Evolutionary conservation across 2,113 vertebrate species (phyloP).

Genomic region (Ursus arctos): DNA sequence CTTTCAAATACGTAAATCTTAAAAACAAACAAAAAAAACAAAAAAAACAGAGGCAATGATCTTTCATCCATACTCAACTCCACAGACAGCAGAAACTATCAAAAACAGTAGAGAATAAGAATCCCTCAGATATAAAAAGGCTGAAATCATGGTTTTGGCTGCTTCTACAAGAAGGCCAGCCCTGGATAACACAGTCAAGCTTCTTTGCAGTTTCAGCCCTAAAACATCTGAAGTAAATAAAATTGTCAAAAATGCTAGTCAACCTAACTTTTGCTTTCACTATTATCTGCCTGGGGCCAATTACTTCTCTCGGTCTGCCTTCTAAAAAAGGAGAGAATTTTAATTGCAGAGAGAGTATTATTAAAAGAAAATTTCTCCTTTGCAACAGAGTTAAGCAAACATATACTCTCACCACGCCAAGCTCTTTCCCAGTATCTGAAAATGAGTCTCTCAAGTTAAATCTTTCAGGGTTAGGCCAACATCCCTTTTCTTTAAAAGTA

Average conservation of each 20-base stretch:
- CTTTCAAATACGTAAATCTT: neutral
- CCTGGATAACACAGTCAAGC: neutral
- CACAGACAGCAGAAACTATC: neutral
- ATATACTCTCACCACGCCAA: neutral
- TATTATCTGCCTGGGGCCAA: neutral
- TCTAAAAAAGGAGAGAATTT: neutral
- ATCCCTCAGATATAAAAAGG: neutral
- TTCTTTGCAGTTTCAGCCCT: neutral
- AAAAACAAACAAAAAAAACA: no score
- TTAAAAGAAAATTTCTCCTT: slow-evolving; percentile 16
- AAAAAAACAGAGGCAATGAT: neutral
- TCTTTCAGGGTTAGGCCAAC: neutral
- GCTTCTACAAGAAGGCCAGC: neutral
- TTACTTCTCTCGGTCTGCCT: neutral
- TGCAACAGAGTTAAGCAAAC: neutral
- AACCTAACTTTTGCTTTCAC: slow-evolving; percentile 1
- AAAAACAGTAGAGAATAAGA: neutral
- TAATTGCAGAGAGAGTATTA: neutral
- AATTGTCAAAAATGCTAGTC: neutral
- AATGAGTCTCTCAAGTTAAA: neutral
- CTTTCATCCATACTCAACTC: neutral
- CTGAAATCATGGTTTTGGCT: neutral
- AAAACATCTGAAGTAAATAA: neutral
- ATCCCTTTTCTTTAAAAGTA: neutral
- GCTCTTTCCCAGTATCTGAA: neutral